Base-by-base conservation (phyloP, 2,888 invertebrate genomes). In the Brenthis daphne region DNA sequence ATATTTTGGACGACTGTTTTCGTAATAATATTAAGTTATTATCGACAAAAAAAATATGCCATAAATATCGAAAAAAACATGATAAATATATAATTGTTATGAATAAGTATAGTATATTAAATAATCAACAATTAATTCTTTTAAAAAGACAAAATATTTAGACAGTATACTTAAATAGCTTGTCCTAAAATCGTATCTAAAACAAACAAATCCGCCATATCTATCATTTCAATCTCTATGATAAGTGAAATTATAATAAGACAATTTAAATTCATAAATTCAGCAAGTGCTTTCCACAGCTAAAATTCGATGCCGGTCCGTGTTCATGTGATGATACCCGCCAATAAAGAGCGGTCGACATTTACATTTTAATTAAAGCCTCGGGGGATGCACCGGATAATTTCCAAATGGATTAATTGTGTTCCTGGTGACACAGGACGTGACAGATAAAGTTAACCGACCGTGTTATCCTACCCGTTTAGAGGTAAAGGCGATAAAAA, bases 281-380 rank as follows among this genome's bases (percentile, higher is more conserved):
- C 74, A 67, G 61, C 68, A 64, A 67, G 63, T 71, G 74, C 71
- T 83, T 76, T 74, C 55, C 68, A 69, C 56, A 51, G 64, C 69
- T 70, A 73, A 73, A 76, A 77, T 74, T 74, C 67, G 64, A 72
- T 69, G 76, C 64, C 75, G 72, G 70, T 68, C 73, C 76, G 73
- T 73, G 74, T 73, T 73, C 71, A 68, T 65, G 73, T 73, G 74
- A 74, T 73, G 74, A 74, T 76, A 79, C 75, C 75, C 73, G 74
- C 67, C 74, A 70, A 67, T 74, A 73, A 73, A 76, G 75, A 74
- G 76, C 73, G 73, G 70, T 72, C 79, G 74, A 78, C 82, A 88
- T 88, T 88, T 86, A 85, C 87, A 88, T 88, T 87, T 88, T 85
- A 87, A 88, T 88, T 86, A 85, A 82, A 81, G 80, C 86, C 85